Conservation (phyloP, 2,888 invertebrate genomes). For the Papilio protenor region DNA sequence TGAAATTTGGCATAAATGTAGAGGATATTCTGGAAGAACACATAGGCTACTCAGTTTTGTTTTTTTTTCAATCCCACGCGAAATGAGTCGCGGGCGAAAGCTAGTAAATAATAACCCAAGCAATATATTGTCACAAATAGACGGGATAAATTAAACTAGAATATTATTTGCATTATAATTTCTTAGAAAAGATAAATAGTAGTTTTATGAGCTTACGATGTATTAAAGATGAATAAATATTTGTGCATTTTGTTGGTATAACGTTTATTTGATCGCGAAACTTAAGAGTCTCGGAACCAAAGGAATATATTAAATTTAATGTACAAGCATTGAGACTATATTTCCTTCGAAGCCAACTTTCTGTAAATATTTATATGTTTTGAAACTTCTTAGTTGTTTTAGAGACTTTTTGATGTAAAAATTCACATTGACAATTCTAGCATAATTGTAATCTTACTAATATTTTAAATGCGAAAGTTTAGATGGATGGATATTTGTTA, state of each 20-base stretch:
- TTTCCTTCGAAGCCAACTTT: conserved; percentile 1
- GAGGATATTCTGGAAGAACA: no score
- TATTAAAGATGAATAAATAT: conserved; percentile 1
- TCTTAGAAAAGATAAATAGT: neutral
- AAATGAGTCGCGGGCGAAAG: no score
- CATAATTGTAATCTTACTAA: no score
- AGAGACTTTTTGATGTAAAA: neutral
- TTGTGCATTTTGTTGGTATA: conserved; percentile 2
- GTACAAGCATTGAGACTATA: neutral
- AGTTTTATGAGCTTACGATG: neutral
- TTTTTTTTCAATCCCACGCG: no score
- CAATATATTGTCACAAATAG: neutral
- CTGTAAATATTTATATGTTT: neutral
- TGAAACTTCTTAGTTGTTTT: neutral
- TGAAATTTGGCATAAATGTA: no score
- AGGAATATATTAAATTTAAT: conserved; percentile 22
- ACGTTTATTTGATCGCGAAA: conserved; percentile 15
- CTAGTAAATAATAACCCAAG: no score
- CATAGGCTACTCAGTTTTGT: no score
- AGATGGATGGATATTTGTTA: no score
- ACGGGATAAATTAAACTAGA: neutral
- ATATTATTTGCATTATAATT: neutral
- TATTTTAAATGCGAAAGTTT: no score
- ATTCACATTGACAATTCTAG: neutral
- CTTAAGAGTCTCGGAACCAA: conserved; percentile 3